Conservation (phyloP, 2,888 invertebrate genomes). For the Cryptocephalus moraei region DNA sequence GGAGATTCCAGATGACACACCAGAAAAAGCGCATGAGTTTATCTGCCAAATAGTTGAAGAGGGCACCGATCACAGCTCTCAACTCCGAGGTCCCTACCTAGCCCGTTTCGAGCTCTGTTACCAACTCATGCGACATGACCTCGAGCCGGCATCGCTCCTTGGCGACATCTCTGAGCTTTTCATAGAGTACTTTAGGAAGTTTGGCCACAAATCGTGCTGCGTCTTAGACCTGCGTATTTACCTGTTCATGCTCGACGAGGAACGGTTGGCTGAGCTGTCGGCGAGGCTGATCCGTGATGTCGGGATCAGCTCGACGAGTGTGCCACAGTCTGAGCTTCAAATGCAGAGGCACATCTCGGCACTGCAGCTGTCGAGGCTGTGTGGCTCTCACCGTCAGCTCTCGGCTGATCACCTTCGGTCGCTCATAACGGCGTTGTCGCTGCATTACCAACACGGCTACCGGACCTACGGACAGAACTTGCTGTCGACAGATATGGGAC, state of each 20-base stretch:
- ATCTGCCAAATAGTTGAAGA: constrained; percentile 35
- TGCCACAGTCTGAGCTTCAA: constrained; percentile 56
- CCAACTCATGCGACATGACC: constrained; percentile 44
- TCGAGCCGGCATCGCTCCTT: constrained; percentile 44
- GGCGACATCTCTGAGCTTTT: constrained; percentile 61
- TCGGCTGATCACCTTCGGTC: constrained; percentile 44
- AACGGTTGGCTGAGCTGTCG: constrained; percentile 49
- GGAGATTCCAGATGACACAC: constrained; percentile 31
- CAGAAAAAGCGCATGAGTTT: constrained; percentile 38
- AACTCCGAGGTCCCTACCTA: constrained; percentile 70
- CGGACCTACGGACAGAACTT: constrained; percentile 46
- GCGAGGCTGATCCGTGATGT: constrained; percentile 51
- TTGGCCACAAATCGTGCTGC: constrained; percentile 81
- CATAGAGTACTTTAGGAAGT: constrained; percentile 67
- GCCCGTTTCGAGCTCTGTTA: constrained; percentile 70
- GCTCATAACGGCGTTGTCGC: constrained; percentile 50
- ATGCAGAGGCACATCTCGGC: constrained; percentile 77
- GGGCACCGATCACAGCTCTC: constrained; percentile 36
- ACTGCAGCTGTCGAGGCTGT: constrained; percentile 61
- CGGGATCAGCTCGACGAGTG: constrained; percentile 51
- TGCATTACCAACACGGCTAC: constrained; percentile 55
- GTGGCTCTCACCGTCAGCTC: constrained; percentile 54
- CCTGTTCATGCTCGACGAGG: constrained; percentile 55
- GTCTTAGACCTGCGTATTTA: constrained; percentile 74
- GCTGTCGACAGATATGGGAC: constrained; percentile 59